These are phyloP conservation scores for Falcaria lacertinaria DNA, from an alignment of 2,888 invertebrate species.

Conservation along the genomic window DNA sequence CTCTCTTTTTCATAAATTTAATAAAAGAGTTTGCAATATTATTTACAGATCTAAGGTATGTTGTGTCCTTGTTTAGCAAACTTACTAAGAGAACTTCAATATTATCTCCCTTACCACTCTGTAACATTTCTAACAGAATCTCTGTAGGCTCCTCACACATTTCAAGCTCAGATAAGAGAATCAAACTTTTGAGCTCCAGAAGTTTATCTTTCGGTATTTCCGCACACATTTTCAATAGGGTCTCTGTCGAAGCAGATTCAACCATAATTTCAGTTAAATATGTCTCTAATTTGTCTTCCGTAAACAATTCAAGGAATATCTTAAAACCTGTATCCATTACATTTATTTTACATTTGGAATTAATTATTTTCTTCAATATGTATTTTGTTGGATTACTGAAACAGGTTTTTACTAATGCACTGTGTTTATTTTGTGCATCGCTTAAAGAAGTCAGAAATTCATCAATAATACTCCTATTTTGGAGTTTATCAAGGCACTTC, in stretches of 20 bases:
- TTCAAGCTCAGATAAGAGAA: constrained; percentile 43
- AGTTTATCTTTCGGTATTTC: constrained; percentile 44
- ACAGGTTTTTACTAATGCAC: constrained; percentile 41
- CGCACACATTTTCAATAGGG: constrained; percentile 40
- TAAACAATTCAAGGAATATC: constrained; percentile 49
- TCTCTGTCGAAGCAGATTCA: constrained; percentile 61
- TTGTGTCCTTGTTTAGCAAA: constrained; percentile 39
- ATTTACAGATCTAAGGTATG: constrained; percentile 27
- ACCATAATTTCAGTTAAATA: constrained; percentile 56
- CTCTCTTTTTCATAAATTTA: constrained; percentile 36
- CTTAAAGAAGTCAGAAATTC: constrained; percentile 54
- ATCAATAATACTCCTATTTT: constrained; percentile 55
- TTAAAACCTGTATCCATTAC: constrained; percentile 50
- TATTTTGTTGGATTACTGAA: constrained; percentile 57
- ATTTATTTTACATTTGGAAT: constrained; percentile 41
- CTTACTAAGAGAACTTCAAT: constrained; percentile 50
- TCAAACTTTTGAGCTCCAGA: constrained; percentile 47
- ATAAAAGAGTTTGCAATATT: constrained; percentile 34
- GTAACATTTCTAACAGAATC: constrained; percentile 33
- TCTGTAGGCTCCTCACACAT: constrained; percentile 27
- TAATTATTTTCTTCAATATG: constrained; percentile 58
- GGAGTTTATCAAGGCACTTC: constrained; percentile 66
- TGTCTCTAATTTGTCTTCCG: constrained; percentile 46
- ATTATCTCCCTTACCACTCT: constrained; percentile 35
- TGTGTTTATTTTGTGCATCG: constrained; percentile 29